Evolutionary conservation across 1,140 invertebrate genomes (phyloP).

Genomic region (Drosophila ohnishii): DNA sequence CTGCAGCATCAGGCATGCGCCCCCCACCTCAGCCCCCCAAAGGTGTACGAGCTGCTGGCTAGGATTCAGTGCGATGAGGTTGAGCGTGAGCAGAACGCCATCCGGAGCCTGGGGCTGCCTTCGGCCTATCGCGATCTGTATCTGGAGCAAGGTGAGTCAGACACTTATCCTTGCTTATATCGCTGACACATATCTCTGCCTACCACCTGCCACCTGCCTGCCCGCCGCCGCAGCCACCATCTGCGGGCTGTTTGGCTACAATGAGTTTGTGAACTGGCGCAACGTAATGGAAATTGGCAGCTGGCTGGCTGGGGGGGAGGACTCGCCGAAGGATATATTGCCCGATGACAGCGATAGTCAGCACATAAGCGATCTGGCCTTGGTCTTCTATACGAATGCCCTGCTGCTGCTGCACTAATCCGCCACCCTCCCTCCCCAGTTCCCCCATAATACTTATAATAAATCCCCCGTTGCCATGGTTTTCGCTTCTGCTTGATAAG

Average conservation of each 20-base stretch:
- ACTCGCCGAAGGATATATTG: slow-evolving; percentile 12
- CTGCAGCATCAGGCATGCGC: slow-evolving; percentile 73
- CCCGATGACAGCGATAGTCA: slow-evolving; percentile 32
- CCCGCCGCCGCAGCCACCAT: slow-evolving; percentile 55
- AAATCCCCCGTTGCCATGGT: slow-evolving; percentile 3
- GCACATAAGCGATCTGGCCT: slow-evolving; percentile 69
- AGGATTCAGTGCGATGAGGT: slow-evolving; percentile 65
- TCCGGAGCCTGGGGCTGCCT: slow-evolving; percentile 63
- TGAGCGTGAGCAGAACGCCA: slow-evolving; percentile 68
- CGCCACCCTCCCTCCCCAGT: background rate
- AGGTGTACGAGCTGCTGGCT: slow-evolving; percentile 64
- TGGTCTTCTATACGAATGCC: slow-evolving; percentile 70
- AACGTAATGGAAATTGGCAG: slow-evolving; percentile 72
- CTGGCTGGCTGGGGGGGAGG: slow-evolving; percentile 52
- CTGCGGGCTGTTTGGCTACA: slow-evolving; percentile 72
- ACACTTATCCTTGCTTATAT: slow-evolving; percentile 9
- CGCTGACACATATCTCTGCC: slow-evolving; percentile 10
- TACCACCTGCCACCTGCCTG: background rate
- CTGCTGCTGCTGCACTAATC: slow-evolving; percentile 64
- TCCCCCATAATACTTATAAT: background rate
- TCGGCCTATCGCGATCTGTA: slow-evolving; percentile 67
- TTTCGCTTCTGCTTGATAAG: slow-evolving; percentile 49
- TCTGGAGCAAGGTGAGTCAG: slow-evolving; percentile 71
- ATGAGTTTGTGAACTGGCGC: slow-evolving; percentile 77
- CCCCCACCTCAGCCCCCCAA: slow-evolving; percentile 37